Evolutionary conservation across 2,113 vertebrate species (phyloP), one percentile per base, ranked within the genome.

Genomic region (Puffinus mauretanicus): DNA sequence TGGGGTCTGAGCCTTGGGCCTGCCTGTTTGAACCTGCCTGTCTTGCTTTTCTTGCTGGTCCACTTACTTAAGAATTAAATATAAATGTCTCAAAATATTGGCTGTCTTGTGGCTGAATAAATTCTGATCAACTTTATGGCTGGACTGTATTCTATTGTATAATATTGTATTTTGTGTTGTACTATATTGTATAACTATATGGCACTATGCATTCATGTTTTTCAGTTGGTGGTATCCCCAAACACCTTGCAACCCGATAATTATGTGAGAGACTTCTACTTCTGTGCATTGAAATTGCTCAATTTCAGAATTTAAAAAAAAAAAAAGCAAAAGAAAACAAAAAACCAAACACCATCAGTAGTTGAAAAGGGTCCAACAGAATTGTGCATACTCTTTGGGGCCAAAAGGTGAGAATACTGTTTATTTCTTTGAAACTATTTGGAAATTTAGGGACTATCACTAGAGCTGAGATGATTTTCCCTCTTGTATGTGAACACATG

Each of bases 141-240:
- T 65, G 24, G 19, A 57, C 12, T 61, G 21, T 12, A 57, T 58
- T 62, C 10, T 21, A 16, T 6, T 38, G 6, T 47, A 5, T 27
- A 51, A 26, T 12, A 27, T 52, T 26, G 5, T 14, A 14, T 40
- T 18, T 40, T 18, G 15, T 13, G 3, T 24, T 55, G 18, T 58
- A 10, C 44, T 30, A 5, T 57, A 30, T 25, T 24, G 34, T 25
- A 25, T 61, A 46, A 51, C 8, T 55, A 38, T 10, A n/a, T n/a
- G 61, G 32, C 0, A 0, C 21, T 36, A 4, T 30, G 8, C 29
- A 25, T 58, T 58, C 29, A 0, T 19, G 6, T 13, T 76, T 93
- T 77, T 46, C 16, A 34, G 9, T 16, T 67, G 34, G 19, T 60
- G 15, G 16, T 26, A 34, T 70, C 4, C 24, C 15, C 29, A 83